Conservation (phyloP, 1,140 invertebrate genomes). For the Argopecten irradians region DNA sequence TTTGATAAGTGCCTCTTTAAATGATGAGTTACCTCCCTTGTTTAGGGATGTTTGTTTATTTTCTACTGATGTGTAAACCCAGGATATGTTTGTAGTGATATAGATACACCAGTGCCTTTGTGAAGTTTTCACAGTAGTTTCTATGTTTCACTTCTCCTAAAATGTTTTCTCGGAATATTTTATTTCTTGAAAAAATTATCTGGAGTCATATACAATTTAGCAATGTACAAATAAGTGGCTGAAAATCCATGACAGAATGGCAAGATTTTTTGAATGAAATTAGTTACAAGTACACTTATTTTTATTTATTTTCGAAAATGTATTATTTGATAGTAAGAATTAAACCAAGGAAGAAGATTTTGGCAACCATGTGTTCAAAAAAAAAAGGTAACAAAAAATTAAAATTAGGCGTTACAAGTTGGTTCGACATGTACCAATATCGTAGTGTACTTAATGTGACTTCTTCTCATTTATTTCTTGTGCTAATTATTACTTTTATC, state of each 20-base stretch:
- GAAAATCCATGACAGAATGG: too few species aligned
- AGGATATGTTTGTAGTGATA: background rate
- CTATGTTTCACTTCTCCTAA: too few species aligned
- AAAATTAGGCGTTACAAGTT: background rate
- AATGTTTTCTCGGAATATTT: too few species aligned
- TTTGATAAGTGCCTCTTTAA: background rate
- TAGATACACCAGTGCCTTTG: background rate
- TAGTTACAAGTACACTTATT: too few species aligned
- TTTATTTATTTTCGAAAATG: too few species aligned
- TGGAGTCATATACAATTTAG: too few species aligned
- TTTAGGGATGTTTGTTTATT: background rate
- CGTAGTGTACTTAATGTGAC: too few species aligned
- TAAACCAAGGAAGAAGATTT: background rate
- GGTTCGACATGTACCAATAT: background rate
- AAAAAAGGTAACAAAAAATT: background rate
- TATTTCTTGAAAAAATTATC: too few species aligned
- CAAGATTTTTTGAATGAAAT: too few species aligned
- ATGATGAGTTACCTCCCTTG: background rate
- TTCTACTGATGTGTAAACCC: background rate
- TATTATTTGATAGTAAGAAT: background rate
- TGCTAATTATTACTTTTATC: too few species aligned
- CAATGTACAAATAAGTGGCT: too few species aligned
- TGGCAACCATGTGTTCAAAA: background rate
- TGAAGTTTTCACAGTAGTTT: background rate
- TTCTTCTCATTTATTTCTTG: too few species aligned